Base-by-base conservation (phyloP, 37 sponge, comb jelly and placozoan genomes). In the Cliona cf. orientalis region DNA sequence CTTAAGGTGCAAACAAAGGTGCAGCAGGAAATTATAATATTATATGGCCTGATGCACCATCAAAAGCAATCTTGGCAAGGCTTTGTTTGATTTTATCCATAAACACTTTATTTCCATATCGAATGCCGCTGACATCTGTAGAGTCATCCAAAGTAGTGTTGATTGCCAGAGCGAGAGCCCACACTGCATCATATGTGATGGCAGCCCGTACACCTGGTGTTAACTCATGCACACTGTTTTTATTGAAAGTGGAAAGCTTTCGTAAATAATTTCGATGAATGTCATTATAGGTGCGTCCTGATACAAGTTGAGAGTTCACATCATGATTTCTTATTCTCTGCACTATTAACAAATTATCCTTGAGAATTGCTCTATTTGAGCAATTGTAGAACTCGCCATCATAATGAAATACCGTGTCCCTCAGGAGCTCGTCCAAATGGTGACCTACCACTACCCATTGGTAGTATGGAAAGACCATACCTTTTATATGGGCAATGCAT, bases 161-260 rank as follows among this genome's bases (percentile, higher is more conserved):
- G 17, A 76, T 26, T 22, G 79, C 66, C 5, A 78, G 79, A 35
- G 79, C 79, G n/a, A 78, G 39, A 42, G 66, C 39, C 79, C 77
- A 76, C 31, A 76, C 39, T 6, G 77, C 77, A 36, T 76, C 77
- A 41, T 62, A 76, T 0, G 38, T 17, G 14, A 60, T 11, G 25
- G 41, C 45, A 1, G 64, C 77, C 61, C 42, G 61, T 7, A 62
- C 45, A 42, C 41, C 36, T 36, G 41, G 38, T 36, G 69, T 11
- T 37, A 33, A 3, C 3, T 37, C 36, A 14, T 23, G 40, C 7
- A 37, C 7, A 5, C 7, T 9, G 12, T 41, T 61, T n/a, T 12
- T 5, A 12, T 22, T n/a, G 63, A 25, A 25, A 28, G 14, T 49
- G 55, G 11, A n/a, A n/a, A n/a, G n/a, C 17, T 11, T 49, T 19